phyloP scores from a whole-genome alignment of 2,113 vertebrate species.

The Speoplatyrhinus poulsoni region DNA sequence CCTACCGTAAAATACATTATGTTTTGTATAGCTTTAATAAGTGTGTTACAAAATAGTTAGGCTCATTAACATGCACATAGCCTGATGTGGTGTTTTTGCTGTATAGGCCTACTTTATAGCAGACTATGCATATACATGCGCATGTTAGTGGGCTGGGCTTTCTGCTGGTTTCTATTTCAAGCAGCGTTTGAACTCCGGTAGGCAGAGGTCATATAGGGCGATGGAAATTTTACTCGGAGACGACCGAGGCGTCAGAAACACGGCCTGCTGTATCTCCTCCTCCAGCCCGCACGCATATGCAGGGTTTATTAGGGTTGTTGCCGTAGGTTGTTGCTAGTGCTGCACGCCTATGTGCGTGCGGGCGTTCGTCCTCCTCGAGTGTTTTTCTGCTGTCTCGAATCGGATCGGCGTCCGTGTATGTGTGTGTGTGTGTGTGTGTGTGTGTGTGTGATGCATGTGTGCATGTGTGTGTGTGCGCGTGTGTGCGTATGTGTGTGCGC shows the following conservation, averaged over 20 bases:
- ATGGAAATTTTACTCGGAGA: constrained; percentile 14
- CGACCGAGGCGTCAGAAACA: background rate
- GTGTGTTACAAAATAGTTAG: no score
- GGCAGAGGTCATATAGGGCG: constrained; percentile 32
- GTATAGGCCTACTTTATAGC: no score
- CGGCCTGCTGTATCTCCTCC: background rate
- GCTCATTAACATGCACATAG: no score
- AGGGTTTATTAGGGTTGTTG: background rate
- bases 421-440: background rate
- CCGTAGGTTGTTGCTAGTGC: background rate
- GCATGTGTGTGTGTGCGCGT: constrained; percentile 7
- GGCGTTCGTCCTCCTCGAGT: background rate
- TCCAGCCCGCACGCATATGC: background rate
- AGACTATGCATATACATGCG: background rate
- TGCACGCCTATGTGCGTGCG: constrained; percentile 9
- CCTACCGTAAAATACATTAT: no score
- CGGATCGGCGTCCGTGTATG: background rate
- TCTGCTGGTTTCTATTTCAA: constrained; percentile 33
- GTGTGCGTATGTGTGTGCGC: constrained; percentile 29
- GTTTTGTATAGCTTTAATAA: no score
- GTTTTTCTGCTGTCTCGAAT: background rate
- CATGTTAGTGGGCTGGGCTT: background rate
- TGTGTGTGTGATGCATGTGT: background rate
- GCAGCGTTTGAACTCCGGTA: constrained; percentile 13
- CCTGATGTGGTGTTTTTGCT: no score